Conservation (phyloP, 2,888 invertebrate genomes). For the Zonitis immaculata region DNA sequence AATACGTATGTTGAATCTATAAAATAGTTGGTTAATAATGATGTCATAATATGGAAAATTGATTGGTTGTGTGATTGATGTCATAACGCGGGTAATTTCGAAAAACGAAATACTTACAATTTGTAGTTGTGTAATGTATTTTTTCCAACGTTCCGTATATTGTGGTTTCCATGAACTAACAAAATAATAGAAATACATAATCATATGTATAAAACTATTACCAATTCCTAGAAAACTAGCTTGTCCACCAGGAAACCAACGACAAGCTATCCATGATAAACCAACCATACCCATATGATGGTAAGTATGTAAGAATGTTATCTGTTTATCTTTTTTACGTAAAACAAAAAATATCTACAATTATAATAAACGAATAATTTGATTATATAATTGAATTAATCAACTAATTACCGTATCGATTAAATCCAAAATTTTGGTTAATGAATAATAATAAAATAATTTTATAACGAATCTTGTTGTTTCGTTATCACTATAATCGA, state of each 20-base stretch:
- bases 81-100: no score
- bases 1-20: background rate
- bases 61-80: no score
- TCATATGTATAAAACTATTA: background rate
- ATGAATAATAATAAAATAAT: background rate
- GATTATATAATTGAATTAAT: no score
- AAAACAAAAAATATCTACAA: background rate
- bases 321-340: conserved; percentile 2
- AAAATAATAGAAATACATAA: conserved; percentile 3
- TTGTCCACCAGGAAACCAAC: conserved; percentile 1
- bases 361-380: no score
- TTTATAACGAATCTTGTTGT: background rate
- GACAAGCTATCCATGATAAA: background rate
- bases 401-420: background rate
- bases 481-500: background rate
- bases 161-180: background rate
- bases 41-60: no score
- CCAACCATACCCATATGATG: conserved; percentile 4
- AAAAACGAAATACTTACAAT: background rate
- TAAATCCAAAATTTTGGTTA: background rate
- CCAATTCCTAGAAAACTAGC: background rate
- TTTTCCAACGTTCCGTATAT: background rate
- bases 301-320: conserved; percentile 2
- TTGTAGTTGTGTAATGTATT: background rate
- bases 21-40: no score